A percentile compares a stretch with the other conserved stretches of the same genome.
phyloP scores from a whole-genome alignment of 2,888 invertebrate species.

The Brenthis daphne region DNA sequence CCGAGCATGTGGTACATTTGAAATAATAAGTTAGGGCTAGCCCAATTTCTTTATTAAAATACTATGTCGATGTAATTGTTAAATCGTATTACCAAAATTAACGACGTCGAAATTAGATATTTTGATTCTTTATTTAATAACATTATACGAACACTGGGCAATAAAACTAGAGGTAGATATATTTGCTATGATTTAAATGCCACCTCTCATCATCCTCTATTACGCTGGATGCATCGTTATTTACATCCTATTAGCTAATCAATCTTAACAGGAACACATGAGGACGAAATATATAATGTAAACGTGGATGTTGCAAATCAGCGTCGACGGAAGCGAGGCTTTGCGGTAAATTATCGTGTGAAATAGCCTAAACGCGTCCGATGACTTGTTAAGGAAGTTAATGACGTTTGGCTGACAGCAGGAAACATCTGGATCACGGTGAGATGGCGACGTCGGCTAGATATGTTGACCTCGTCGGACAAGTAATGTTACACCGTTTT shows the following conservation, averaged over 20 bases:
- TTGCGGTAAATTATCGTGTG: slow-evolving; percentile 55
- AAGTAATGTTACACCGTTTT: slow-evolving; percentile 22
- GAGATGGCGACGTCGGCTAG: slow-evolving; percentile 36
- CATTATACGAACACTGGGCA: slow-evolving; percentile 47
- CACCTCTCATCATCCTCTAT: slow-evolving; percentile 40
- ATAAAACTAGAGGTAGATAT: slow-evolving; percentile 52
- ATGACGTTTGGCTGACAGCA: slow-evolving; percentile 39
- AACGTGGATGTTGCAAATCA: slow-evolving; percentile 45
- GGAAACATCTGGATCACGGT: slow-evolving; percentile 38
- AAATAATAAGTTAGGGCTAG: slow-evolving; percentile 60
- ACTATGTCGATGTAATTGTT: slow-evolving; percentile 51
- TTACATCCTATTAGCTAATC: slow-evolving; percentile 57
- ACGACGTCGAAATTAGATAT: slow-evolving; percentile 57
- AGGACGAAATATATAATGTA: slow-evolving; percentile 48
- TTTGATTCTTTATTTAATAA: slow-evolving; percentile 53
- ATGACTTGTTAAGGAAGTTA: slow-evolving; percentile 40
- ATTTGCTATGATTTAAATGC: slow-evolving; percentile 51
- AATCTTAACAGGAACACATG: slow-evolving; percentile 47
- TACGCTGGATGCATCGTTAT: slow-evolving; percentile 44
- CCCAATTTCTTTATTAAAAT: slow-evolving; percentile 45
- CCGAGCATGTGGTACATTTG: slow-evolving; percentile 61
- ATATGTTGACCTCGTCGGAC: slow-evolving; percentile 36
- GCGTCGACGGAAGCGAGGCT: slow-evolving; percentile 57
- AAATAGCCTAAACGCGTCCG: slow-evolving; percentile 44
- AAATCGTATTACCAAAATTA: slow-evolving; percentile 44